phyloP scores from a whole-genome alignment of 2,888 invertebrate species.

The Serrognathus titanus region DNA sequence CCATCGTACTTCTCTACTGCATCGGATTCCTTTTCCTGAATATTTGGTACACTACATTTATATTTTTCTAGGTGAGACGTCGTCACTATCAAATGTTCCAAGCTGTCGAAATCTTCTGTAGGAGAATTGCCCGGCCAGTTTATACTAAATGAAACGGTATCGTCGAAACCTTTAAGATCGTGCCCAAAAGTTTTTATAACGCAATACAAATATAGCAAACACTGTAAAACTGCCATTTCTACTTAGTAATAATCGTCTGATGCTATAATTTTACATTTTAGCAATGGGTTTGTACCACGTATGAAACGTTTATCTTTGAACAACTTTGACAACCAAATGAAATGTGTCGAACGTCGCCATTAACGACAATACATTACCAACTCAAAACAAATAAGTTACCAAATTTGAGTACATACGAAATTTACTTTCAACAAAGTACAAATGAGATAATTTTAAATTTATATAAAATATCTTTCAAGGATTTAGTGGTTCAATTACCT shows the following conservation, averaged over 20 bases:
- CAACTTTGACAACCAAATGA: neutral
- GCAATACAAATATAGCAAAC: neutral
- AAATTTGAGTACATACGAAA: too few species aligned
- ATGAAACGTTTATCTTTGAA: too few species aligned
- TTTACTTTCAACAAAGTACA: too few species aligned
- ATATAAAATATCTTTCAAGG: too few species aligned
- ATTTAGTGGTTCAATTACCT: too few species aligned
- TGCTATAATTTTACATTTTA: too few species aligned
- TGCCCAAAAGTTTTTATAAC: conserved; percentile 40
- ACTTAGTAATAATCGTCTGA: too few species aligned
- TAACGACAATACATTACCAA: too few species aligned
- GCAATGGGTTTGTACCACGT: too few species aligned
- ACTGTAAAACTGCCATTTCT: neutral
- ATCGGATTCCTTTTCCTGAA: conserved; percentile 54
- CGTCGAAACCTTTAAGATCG: conserved; percentile 77
- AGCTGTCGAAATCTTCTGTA: conserved; percentile 39
- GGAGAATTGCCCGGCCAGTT: conserved; percentile 65
- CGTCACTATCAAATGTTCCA: conserved; percentile 64
- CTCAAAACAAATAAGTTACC: too few species aligned
- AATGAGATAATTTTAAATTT: too few species aligned
- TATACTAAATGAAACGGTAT: conserved; percentile 74
- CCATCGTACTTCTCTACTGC: conserved; percentile 64
- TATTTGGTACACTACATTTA: conserved; percentile 74
- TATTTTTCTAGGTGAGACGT: conserved; percentile 80
- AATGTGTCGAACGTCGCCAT: neutral